Evolutionary conservation across 2,888 invertebrate genomes (phyloP).

Genomic region (Agrochola macilenta): DNA sequence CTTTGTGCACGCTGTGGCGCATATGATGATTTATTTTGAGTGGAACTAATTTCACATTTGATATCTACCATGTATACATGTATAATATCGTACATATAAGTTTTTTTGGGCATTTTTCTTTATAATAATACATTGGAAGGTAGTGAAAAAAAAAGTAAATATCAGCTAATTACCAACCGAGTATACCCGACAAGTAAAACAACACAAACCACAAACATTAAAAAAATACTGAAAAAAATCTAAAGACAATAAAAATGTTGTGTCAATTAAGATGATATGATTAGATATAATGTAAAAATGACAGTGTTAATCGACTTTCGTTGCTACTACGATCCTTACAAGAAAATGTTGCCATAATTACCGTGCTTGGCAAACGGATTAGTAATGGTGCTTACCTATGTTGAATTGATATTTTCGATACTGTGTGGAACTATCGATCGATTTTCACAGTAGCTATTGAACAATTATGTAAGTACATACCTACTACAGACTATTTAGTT

Average conservation of each 20-base stretch:
- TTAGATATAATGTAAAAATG: too few species aligned
- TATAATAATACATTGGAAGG: too few species aligned
- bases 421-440: not conserved
- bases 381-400: constrained; percentile 2
- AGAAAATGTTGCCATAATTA: constrained; percentile 19
- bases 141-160: too few species aligned
- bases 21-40: too few species aligned
- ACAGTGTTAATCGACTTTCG: not conserved
- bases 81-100: too few species aligned
- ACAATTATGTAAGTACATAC: not conserved
- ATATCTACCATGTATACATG: too few species aligned
- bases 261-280: not conserved
- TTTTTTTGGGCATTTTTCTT: too few species aligned
- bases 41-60: too few species aligned
- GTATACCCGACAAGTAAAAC: not conserved
- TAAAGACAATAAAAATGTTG: not conserved
- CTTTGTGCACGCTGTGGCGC: too few species aligned
- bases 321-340: not conserved
- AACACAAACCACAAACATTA: not conserved
- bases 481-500: not conserved
- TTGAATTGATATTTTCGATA: not conserved
- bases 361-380: constrained; percentile 20
- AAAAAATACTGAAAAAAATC: too few species aligned
- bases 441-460: constrained; percentile 1
- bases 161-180: too few species aligned